These are phyloP conservation scores for Micrasema longulum DNA, from an alignment of 1,140 invertebrate species.

Conservation along the genomic window DNA sequence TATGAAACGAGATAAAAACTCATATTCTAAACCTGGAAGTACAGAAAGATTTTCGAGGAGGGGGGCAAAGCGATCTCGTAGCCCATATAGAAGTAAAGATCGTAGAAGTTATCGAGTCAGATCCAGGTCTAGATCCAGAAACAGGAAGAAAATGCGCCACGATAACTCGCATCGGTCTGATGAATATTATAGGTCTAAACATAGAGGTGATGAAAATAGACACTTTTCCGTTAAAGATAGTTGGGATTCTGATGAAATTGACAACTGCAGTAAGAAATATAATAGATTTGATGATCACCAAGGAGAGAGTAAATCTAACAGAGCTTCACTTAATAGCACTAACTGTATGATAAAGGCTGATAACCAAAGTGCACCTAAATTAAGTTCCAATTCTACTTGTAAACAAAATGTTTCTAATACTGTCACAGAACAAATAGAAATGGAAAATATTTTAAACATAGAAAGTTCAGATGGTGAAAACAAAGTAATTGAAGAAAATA, in stretches of 20 bases:
- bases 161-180: neutral
- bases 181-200: neutral
- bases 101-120: neutral
- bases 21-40: conserved; percentile 17
- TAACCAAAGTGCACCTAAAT: neutral
- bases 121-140: conserved; percentile 1
- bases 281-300: too few species aligned
- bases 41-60: neutral
- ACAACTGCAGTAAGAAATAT: too few species aligned
- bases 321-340: neutral
- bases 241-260: too few species aligned
- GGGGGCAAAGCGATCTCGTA: neutral
- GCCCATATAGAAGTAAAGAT: neutral
- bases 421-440: too few species aligned
- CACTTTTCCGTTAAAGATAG: too few species aligned
- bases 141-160: neutral
- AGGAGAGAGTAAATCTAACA: too few species aligned
- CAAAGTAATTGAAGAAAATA: too few species aligned
- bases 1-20: conserved; percentile 1
- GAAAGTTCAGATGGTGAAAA: too few species aligned
- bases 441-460: too few species aligned
- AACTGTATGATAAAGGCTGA: neutral
- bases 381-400: neutral
- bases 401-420: neutral
- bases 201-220: conserved; percentile 3